These are phyloP conservation scores for Chrysolina oricalcia DNA, from an alignment of 2,888 invertebrate genomes.

Conservation along the genomic window DNA sequence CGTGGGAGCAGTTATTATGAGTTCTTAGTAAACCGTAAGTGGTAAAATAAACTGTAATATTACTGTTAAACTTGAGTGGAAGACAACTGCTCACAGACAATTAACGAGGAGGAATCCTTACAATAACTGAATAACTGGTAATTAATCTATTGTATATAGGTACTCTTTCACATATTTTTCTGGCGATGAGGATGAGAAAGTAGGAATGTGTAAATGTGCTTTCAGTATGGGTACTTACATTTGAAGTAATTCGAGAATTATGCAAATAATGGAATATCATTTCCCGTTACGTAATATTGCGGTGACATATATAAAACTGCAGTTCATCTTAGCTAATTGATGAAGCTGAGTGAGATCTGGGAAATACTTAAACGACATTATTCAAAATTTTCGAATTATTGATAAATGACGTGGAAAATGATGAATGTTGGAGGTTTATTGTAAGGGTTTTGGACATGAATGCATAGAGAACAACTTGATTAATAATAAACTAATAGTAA, in stretches of 20 bases:
- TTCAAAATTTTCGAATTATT: too few species aligned
- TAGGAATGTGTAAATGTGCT: not conserved
- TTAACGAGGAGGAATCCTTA: conserved; percentile 1
- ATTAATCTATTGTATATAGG: conserved; percentile 12
- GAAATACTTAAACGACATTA: too few species aligned
- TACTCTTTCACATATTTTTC: conserved; percentile 14
- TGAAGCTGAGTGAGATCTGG: too few species aligned
- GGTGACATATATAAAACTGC: not conserved
- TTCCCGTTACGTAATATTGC: not conserved
- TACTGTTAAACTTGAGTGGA: conserved; percentile 16
- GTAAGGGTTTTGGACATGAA: too few species aligned
- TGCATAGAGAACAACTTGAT: too few species aligned
- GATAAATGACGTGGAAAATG: too few species aligned
- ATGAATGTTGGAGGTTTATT: too few species aligned
- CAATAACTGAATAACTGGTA: conserved; percentile 10
- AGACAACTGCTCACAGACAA: conserved; percentile 16
- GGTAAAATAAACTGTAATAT: not conserved
- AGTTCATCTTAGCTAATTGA: not conserved
- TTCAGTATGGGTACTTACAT: conserved; percentile 6
- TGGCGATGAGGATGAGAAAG: not conserved
- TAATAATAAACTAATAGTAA: too few species aligned
- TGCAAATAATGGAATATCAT: conserved; percentile 1
- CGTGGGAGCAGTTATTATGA: not conserved
- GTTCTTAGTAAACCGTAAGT: not conserved
- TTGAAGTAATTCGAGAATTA: not conserved